Evolutionary conservation across 2,113 vertebrate species (phyloP).

Genomic region (Mungos mungo): DNA sequence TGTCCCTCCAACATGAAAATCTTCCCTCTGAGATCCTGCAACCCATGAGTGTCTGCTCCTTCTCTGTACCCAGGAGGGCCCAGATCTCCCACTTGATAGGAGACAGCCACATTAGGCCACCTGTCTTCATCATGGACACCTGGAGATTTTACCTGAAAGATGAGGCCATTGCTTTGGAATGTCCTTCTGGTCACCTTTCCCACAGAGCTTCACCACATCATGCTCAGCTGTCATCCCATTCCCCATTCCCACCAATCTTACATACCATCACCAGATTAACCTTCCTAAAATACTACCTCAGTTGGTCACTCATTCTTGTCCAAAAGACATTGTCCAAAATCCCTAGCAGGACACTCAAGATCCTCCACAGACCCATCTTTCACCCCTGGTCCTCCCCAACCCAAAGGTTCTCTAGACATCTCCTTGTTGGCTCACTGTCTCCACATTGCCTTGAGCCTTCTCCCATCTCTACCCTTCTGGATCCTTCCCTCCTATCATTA

Average conservation of each 20-base stretch:
- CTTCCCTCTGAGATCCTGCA: not conserved
- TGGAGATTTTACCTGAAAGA: not conserved
- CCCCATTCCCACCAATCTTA: not conserved
- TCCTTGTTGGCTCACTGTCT: not conserved
- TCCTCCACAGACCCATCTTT: not conserved
- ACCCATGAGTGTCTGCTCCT: not conserved
- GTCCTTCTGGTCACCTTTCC: not conserved
- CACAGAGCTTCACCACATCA: not conserved
- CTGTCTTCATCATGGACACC: not conserved
- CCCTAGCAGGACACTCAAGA: not conserved
- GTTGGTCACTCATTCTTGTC: not conserved
- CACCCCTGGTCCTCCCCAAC: not conserved
- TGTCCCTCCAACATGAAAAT: not conserved
- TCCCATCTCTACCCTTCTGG: not conserved
- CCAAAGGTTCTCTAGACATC: not conserved
- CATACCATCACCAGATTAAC: not conserved
- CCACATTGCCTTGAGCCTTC: not conserved
- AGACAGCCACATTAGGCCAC: not conserved
- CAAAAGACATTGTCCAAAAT: not conserved
- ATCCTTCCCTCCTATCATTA: not conserved
- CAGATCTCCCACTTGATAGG: not conserved
- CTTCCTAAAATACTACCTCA: not conserved
- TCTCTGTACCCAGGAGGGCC: not conserved
- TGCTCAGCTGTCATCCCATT: not conserved
- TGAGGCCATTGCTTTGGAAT: not conserved